Evolutionary conservation across 2,113 vertebrate genomes (phyloP).

Genomic region (Anthoscopus minutus): DNA sequence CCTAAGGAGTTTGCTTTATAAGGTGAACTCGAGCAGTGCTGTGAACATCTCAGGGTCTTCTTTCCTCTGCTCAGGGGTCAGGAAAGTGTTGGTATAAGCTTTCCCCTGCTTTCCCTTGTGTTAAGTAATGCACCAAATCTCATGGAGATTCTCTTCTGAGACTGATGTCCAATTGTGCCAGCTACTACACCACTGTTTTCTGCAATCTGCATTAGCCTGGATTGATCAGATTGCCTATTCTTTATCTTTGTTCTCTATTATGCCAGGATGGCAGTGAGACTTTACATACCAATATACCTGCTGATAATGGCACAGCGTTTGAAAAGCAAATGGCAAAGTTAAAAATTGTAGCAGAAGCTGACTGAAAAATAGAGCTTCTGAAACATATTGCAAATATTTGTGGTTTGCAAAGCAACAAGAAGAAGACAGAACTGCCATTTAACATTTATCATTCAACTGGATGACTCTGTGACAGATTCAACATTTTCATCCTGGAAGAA

Average conservation of each 20-base stretch:
- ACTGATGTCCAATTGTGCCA: background rate
- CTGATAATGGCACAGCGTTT: background rate
- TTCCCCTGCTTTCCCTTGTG: rapidly evolving
- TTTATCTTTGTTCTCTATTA: background rate
- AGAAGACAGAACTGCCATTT: constrained; percentile 39
- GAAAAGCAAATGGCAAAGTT: background rate
- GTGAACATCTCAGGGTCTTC: background rate
- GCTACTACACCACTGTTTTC: background rate
- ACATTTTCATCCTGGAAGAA: constrained; percentile 10
- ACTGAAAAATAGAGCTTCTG: constrained; percentile 2
- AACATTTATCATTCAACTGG: constrained; percentile 46
- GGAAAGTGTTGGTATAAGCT: background rate
- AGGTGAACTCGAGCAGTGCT: background rate
- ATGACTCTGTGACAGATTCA: constrained; percentile 42
- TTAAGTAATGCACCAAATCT: background rate
- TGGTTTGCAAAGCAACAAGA: constrained; percentile 53
- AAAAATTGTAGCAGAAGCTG: background rate
- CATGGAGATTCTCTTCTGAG: background rate
- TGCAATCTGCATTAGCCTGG: background rate
- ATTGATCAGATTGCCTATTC: background rate
- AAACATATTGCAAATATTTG: constrained; percentile 48
- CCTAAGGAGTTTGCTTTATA: constrained; percentile 14
- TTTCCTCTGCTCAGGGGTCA: background rate
- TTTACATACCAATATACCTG: background rate
- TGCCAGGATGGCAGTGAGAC: background rate